Conservation (phyloP, 2,888 invertebrate species). For the Euclidia mi region DNA sequence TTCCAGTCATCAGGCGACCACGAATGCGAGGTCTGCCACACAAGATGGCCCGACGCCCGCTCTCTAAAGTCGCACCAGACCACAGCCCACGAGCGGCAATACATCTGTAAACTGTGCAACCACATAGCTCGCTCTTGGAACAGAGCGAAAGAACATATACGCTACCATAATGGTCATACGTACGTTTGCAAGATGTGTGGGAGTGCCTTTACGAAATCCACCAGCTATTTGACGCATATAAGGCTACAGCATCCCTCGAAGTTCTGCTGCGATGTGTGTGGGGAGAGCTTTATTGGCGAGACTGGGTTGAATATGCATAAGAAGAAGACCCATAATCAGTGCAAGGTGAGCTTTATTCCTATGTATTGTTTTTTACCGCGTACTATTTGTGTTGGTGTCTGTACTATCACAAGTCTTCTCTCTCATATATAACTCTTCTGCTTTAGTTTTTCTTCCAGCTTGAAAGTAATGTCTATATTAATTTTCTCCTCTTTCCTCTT, state of each 20-base stretch:
- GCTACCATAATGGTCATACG: conserved; percentile 53
- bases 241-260: conserved; percentile 72
- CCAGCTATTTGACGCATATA: conserved; percentile 75
- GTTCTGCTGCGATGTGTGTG: conserved; percentile 71
- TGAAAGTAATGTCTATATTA: too few species aligned
- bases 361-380: too few species aligned
- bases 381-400: too few species aligned
- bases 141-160: conserved; percentile 73
- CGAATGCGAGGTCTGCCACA: conserved; percentile 69
- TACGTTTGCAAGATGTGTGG: conserved; percentile 75
- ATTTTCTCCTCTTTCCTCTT: too few species aligned
- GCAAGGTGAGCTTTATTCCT: conserved; percentile 54
- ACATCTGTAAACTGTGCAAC: conserved; percentile 70
- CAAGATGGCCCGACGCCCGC: conserved; percentile 61
- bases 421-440: too few species aligned
- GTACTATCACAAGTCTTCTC: too few species aligned
- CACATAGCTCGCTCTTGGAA: conserved; percentile 65
- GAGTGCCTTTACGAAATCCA: conserved; percentile 68
- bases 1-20: conserved; percentile 63
- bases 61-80: conserved; percentile 63
- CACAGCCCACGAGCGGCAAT: conserved; percentile 70
- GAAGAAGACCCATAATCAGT: conserved; percentile 67
- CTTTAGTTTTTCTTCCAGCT: too few species aligned
- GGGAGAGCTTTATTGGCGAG: conserved; percentile 72
- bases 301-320: conserved; percentile 74